phyloP scores from a whole-genome alignment of 2,113 vertebrate genomes.

The Butorides virescens region DNA sequence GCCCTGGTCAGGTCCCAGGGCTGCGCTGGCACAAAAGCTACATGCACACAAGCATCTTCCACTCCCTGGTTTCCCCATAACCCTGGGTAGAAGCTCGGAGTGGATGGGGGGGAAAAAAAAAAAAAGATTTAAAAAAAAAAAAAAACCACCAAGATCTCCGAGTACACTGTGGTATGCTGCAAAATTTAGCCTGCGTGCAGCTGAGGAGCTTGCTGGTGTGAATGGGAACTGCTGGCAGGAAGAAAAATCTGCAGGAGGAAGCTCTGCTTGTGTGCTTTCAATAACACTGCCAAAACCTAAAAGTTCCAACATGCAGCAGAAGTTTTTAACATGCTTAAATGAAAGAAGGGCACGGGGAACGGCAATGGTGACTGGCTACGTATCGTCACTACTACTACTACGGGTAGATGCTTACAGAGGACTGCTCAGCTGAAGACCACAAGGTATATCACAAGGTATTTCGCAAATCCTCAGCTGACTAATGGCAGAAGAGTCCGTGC shows the following conservation, averaged over 20 bases:
- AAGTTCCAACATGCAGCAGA: not conserved
- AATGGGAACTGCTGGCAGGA: conserved; percentile 33
- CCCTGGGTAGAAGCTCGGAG: not conserved
- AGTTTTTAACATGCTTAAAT: not conserved
- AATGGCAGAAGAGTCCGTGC: conserved; percentile 5
- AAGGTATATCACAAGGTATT: conserved; percentile 25
- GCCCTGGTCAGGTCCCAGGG: not conserved
- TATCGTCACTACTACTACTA: not conserved
- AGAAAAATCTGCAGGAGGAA: not conserved
- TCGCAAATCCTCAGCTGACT: conserved; percentile 55
- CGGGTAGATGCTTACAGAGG: not conserved
- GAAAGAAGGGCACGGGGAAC: not conserved
- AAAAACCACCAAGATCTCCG: not conserved
- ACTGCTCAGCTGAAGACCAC: conserved; percentile 5
- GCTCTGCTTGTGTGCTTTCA: not conserved
- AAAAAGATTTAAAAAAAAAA: not conserved
- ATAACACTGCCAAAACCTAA: not conserved
- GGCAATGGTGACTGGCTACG: not conserved
- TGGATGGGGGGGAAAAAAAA: not conserved
- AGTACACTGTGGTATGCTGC: conserved; percentile 5
- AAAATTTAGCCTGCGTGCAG: conserved; percentile 41
- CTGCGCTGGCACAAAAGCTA: not conserved
- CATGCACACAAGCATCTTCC: not conserved
- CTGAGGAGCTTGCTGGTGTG: conserved; percentile 38
- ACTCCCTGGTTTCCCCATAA: not conserved